Percentiles rank a stretch among this genome's conserved stretches.
Evolutionary conservation across 2,113 vertebrate genomes (phyloP).

Genomic region (Excalfactoria chinensis): DNA sequence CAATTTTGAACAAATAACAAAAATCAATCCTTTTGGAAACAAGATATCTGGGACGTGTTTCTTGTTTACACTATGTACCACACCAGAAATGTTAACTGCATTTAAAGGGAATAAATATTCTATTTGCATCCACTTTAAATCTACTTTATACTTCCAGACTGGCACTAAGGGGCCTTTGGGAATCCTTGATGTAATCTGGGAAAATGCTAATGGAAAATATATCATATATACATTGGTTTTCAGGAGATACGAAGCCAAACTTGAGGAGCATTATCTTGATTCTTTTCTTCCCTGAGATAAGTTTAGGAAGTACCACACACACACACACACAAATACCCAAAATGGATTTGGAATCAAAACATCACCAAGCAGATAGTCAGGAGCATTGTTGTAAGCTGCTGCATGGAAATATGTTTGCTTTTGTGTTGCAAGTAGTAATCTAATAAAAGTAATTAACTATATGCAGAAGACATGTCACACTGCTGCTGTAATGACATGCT

Average conservation of each 20-base stretch:
- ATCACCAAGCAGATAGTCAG: background rate
- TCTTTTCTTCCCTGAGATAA: background rate
- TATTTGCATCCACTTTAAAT: background rate
- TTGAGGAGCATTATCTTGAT: background rate
- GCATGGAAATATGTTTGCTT: background rate
- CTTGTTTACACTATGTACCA: background rate
- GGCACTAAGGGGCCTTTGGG: background rate
- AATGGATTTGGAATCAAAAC: background rate
- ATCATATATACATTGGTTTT: background rate
- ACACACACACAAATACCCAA: background rate
- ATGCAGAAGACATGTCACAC: background rate
- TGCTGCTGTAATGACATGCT: background rate
- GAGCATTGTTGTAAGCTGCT: background rate
- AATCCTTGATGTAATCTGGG: background rate
- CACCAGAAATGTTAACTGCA: background rate
- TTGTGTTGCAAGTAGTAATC: background rate
- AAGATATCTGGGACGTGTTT: background rate
- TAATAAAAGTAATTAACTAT: background rate
- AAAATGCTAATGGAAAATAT: background rate
- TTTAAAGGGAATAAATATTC: slow-evolving; percentile 2
- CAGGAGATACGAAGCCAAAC: background rate
- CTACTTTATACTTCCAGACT: background rate
- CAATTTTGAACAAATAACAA: slow-evolving; percentile 35
- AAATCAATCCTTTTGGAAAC: background rate
- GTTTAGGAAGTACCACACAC: background rate